phyloP scores from a whole-genome alignment of 2,113 vertebrate genomes.

The Festucalex cinctus region DNA sequence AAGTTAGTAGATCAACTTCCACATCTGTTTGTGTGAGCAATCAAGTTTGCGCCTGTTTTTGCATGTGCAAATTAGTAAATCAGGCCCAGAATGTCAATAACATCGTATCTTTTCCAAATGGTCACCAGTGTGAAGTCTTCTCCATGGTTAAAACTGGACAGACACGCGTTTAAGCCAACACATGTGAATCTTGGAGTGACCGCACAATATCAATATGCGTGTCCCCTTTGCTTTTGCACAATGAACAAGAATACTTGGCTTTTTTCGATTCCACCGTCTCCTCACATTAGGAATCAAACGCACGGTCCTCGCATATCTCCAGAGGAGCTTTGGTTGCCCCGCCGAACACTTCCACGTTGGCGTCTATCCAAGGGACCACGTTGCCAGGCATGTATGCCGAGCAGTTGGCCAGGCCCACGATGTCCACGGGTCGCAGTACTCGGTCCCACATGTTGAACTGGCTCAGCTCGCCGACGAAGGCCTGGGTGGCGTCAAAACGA shows the following conservation, averaged over 20 bases:
- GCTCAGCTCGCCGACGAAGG: conserved; percentile 96
- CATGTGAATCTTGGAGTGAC: conserved; percentile 26
- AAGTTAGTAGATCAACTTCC: too few species aligned
- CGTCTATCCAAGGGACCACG: conserved; percentile 93
- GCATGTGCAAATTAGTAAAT: background rate
- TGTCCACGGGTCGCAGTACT: conserved; percentile 87
- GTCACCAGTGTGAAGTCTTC: conserved; percentile 18
- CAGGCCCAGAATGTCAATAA: background rate
- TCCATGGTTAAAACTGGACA: conserved; percentile 15
- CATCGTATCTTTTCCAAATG: conserved; percentile 30
- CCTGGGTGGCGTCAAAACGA: conserved; percentile 95
- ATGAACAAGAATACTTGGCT: conserved; percentile 40
- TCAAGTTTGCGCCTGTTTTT: too few species aligned
- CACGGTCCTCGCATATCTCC: conserved; percentile 92
- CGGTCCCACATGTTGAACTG: conserved; percentile 99
- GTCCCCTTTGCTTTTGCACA: conserved; percentile 37
- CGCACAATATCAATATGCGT: conserved; percentile 30
- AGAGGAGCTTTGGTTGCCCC: conserved; percentile 89
- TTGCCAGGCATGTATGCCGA: conserved; percentile 96
- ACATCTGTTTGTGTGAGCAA: background rate
- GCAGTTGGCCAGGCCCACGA: conserved; percentile 92
- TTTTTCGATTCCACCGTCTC: conserved; percentile 12
- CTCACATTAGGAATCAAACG: conserved; percentile 84
- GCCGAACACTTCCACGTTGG: conserved; percentile 91
- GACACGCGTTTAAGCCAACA: conserved; percentile 17